Evolutionary conservation across 2,888 invertebrate genomes (phyloP).

Genomic region (Cephus spinipes): DNA sequence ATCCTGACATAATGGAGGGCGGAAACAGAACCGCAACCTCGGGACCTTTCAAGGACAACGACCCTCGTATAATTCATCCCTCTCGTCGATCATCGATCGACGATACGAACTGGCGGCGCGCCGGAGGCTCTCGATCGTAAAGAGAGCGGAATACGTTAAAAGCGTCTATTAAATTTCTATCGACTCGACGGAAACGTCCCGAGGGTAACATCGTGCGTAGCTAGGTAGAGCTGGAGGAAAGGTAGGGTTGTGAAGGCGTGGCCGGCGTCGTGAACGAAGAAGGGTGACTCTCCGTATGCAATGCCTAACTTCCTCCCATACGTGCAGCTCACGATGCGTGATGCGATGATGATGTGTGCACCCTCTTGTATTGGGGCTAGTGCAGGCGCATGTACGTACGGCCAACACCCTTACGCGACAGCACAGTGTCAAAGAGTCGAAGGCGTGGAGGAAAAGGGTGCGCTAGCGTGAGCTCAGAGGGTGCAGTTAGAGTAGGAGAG

Average conservation of each 20-base stretch:
- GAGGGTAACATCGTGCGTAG: slow-evolving; percentile 17
- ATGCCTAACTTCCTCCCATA: slow-evolving; percentile 32
- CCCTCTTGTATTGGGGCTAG: slow-evolving; percentile 17
- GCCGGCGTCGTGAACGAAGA: slow-evolving; percentile 36
- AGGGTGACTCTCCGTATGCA: slow-evolving; percentile 33
- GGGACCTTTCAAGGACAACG: background rate
- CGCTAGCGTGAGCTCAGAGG: slow-evolving; percentile 47
- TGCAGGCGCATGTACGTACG: background rate
- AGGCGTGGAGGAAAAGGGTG: slow-evolving; percentile 44
- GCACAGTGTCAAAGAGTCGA: slow-evolving; percentile 50
- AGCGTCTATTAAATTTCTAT: slow-evolving; percentile 42
- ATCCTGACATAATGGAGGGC: background rate
- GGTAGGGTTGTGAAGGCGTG: slow-evolving; percentile 48
- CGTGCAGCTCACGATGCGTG: slow-evolving; percentile 53
- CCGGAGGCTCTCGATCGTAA: background rate
- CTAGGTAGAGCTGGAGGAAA: slow-evolving; percentile 12
- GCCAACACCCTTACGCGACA: background rate
- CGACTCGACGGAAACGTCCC: slow-evolving; percentile 27
- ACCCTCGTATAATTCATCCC: background rate
- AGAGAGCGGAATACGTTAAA: slow-evolving; percentile 10
- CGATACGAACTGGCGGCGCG: background rate
- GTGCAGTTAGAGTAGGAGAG: slow-evolving; percentile 62
- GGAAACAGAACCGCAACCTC: background rate
- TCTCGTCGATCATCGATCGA: background rate
- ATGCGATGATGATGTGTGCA: slow-evolving; percentile 38